These are phyloP conservation scores for Micrasema minimum DNA, from an alignment of 1,140 invertebrate genomes.

Conservation along the genomic window DNA sequence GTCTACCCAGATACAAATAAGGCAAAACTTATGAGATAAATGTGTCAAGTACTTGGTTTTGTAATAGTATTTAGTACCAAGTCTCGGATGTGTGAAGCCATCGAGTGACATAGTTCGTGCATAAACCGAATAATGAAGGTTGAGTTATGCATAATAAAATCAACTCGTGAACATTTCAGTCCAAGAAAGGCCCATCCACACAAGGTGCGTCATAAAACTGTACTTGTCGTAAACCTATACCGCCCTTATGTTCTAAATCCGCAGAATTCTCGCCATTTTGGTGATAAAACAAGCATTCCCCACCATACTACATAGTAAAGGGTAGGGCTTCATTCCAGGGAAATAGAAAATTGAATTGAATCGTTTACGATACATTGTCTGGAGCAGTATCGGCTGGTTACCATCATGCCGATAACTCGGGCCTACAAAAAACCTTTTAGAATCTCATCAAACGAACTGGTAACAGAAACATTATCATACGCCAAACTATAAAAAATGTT, in stretches of 20 bases:
- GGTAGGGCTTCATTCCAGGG: slow-evolving; percentile 20
- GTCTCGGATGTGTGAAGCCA: too few species aligned
- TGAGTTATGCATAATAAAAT: slow-evolving; percentile 12
- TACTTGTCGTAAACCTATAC: slow-evolving; percentile 33
- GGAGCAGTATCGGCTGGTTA: neutral
- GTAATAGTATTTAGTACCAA: too few species aligned
- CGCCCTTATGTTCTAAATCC: slow-evolving; percentile 36
- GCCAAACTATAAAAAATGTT: too few species aligned
- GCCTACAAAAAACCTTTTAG: too few species aligned
- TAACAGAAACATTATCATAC: too few species aligned
- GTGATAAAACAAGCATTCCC: slow-evolving; percentile 29
- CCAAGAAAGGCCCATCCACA: slow-evolving; percentile 7
- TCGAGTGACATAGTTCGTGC: slow-evolving; percentile 3
- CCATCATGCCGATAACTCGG: too few species aligned
- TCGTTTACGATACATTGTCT: slow-evolving; percentile 32
- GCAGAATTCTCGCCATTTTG: slow-evolving; percentile 22
- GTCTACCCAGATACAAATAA: too few species aligned
- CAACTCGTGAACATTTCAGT: slow-evolving; percentile 27
- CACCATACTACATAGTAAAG: slow-evolving; percentile 17
- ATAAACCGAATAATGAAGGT: slow-evolving; percentile 18
- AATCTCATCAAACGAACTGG: too few species aligned
- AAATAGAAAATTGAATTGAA: slow-evolving; percentile 31
- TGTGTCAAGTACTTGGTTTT: too few species aligned
- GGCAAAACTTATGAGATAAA: too few species aligned
- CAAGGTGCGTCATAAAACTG: slow-evolving; percentile 25